These are phyloP conservation scores for Acanthurus leucopareius DNA, from an alignment of 2,797 vertebrate genomes.

Conservation along the genomic window DNA sequence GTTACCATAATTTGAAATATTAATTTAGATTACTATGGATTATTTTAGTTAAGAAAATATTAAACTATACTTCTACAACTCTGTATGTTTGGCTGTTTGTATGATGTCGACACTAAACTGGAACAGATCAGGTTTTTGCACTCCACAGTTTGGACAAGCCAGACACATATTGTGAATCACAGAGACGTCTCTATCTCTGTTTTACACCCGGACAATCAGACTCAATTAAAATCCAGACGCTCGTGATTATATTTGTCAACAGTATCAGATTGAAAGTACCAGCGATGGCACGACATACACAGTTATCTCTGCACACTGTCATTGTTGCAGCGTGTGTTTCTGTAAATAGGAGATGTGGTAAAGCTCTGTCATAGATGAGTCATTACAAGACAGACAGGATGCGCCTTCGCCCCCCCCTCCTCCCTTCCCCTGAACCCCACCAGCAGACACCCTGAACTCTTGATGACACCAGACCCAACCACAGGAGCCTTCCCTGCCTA, in stretches of 20 bases:
- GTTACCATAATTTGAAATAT: no score
- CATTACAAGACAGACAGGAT: constrained; percentile 40
- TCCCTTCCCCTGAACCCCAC: background rate
- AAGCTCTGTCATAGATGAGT: constrained; percentile 58
- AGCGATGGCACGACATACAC: constrained; percentile 11
- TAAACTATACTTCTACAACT: background rate
- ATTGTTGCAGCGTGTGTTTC: constrained; percentile 12
- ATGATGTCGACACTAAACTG: background rate
- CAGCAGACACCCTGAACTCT: constrained; percentile 61
- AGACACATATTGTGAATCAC: constrained; percentile 45
- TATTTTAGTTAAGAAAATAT: background rate
- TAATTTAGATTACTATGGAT: no score
- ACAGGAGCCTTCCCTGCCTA: constrained; percentile 38
- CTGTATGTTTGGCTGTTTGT: background rate
- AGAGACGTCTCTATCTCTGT: constrained; percentile 36
- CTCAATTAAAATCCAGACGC: constrained; percentile 43
- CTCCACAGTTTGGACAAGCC: constrained; percentile 13
- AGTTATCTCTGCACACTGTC: background rate
- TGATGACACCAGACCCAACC: constrained; percentile 37
- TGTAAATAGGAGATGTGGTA: constrained; percentile 6
- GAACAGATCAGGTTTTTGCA: background rate
- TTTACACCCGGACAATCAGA: constrained; percentile 24
- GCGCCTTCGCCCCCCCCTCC: background rate
- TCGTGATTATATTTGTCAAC: constrained; percentile 45
- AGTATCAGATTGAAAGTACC: constrained; percentile 30